Percentiles rank a stretch among this genome's conserved stretches.
Evolutionary conservation across 2,113 vertebrate species (phyloP).

Genomic region (Choloepus hoffmanni): DNA sequence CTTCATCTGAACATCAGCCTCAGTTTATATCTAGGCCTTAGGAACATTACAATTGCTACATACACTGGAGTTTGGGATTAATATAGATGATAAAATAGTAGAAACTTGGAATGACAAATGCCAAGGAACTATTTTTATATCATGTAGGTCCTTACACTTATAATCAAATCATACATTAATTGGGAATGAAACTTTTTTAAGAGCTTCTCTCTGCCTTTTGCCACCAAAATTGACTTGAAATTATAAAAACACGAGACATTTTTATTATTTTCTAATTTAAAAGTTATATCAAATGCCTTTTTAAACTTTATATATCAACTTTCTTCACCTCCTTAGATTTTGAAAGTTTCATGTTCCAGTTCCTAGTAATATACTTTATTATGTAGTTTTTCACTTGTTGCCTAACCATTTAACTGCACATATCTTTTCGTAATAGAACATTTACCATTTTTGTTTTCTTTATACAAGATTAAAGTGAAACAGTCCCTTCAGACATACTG

Average conservation of each 20-base stretch:
- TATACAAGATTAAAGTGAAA: background rate
- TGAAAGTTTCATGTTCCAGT: background rate
- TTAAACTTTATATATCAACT: background rate
- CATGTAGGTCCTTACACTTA: background rate
- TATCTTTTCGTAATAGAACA: background rate
- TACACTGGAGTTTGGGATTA: background rate
- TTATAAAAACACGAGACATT: background rate
- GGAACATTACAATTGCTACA: background rate
- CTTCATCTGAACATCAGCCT: background rate
- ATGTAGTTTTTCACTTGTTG: background rate
- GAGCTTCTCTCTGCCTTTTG: background rate
- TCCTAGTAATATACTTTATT: background rate
- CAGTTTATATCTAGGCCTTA: background rate
- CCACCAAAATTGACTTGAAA: background rate
- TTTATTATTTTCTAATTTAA: background rate
- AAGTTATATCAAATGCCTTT: conserved; percentile 11
- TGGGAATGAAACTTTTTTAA: background rate
- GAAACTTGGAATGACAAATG: background rate
- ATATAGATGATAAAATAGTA: background rate
- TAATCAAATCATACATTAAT: background rate
- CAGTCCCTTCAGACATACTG: background rate
- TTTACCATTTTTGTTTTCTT: background rate
- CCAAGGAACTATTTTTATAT: background rate
- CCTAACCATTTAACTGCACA: background rate
- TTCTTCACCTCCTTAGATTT: background rate